Evolutionary conservation across 2,888 invertebrate species (phyloP), one percentile per base, ranked within the genome.

Genomic region (Netelia virgata): DNA sequence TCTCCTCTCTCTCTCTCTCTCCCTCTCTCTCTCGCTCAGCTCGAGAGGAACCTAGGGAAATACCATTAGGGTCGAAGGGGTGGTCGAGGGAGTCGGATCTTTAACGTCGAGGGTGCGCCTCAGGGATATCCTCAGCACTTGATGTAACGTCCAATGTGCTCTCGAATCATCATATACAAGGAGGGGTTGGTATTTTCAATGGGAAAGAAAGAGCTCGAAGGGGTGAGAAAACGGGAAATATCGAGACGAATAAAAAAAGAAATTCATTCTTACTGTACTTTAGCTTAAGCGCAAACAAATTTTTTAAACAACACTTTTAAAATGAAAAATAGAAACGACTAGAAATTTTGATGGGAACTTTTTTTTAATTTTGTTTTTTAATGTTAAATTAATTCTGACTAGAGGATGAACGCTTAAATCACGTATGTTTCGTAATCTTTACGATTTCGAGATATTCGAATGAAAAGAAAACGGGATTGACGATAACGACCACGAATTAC

Each of bases 1-100:
- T 9, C 63, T 50, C 64, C 68, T 14, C 20, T 9, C 63, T 50
- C 64, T 63, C n/a, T 9, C 43, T 59, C 70, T 61, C 57, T 61
- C 69, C 69, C 72, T 23, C 74, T 79, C 59, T 80, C 23, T 73
- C 75, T 76, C 75, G 16, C 16, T 53, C 59, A 47, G 78, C 63
- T 70, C 41, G 41, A 43, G 64, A 83, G 50, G 64, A 77, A 69
- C 74, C 74, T 36, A 55, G 63, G 59, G 57, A 74, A 43, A 57
- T 53, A 50, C 74, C 74, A 83, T 83, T 79, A 74, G 69, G 74
- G 8, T 59, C 66, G 14, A 66, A 73, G 9, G 73, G 28, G 43
- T 63, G 47, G 36, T 28, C 16, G 20, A 69, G 79, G 50, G 61
- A 66, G 28, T 28, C 28, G 28, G 50, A 78, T 73, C 43, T 83